These are phyloP conservation scores for Arctopsyche grandis DNA, from an alignment of 1,140 invertebrate genomes.

Conservation along the genomic window DNA sequence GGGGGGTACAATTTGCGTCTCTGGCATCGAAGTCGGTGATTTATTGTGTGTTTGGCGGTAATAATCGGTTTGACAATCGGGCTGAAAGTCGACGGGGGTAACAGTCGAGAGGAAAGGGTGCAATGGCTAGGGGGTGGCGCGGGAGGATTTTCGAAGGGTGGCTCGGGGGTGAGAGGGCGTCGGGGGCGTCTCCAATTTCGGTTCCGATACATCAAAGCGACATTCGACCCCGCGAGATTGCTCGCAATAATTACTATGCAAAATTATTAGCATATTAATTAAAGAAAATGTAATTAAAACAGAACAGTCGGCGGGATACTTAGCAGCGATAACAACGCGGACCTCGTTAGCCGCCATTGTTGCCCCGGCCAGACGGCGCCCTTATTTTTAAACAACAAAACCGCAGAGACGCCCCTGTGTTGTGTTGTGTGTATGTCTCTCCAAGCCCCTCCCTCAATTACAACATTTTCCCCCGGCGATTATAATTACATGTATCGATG, in stretches of 20 bases:
- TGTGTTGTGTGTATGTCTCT: background rate
- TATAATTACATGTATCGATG: too few relatives aligned
- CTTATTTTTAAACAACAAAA: slow-evolving; percentile 38
- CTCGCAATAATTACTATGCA: slow-evolving; percentile 66
- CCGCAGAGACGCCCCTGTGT: background rate
- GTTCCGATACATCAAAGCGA: slow-evolving; percentile 63
- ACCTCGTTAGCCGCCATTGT: slow-evolving; percentile 54
- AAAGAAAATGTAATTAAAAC: slow-evolving; percentile 59
- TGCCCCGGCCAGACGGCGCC: slow-evolving; percentile 40
- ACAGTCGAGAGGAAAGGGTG: background rate
- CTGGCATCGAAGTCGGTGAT: too few relatives aligned
- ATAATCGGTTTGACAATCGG: slow-evolving; percentile 8
- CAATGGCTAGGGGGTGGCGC: background rate
- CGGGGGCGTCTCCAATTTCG: slow-evolving; percentile 51
- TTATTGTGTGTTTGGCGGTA: background rate
- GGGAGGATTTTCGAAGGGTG: background rate
- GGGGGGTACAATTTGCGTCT: too few relatives aligned
- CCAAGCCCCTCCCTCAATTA: slow-evolving; percentile 16
- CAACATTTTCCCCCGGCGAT: background rate
- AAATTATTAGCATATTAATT: slow-evolving; percentile 68
- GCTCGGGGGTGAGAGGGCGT: background rate
- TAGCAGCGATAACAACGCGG: slow-evolving; percentile 42
- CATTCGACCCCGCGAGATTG: slow-evolving; percentile 64
- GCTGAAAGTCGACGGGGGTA: background rate
- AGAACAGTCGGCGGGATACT: slow-evolving; percentile 33